Base-by-base conservation (phyloP, 2,888 invertebrate genomes). In the Cheilosia grossa region DNA sequence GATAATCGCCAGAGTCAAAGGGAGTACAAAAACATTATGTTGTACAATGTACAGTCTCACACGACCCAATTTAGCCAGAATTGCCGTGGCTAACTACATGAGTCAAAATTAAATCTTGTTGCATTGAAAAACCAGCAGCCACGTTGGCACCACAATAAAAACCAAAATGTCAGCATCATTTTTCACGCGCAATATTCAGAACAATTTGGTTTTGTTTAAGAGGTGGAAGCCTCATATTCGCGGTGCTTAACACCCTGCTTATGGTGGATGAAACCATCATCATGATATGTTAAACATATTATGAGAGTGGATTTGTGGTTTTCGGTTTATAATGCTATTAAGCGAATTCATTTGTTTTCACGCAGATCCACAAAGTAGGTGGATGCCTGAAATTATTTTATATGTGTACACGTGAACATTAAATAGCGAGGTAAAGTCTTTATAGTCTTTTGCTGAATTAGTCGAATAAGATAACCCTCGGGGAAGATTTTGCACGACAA, bases 261-360 rank as follows among this genome's bases (percentile, higher is more conserved):
- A 66, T 53, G 66, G 66, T 27, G n/a, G 7, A 44, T 53, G 42
- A 40, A 42, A 40, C 40, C 33, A 17, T 21, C 24, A 37, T 21
- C 24, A n/a, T 40, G 37, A 66, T 53, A 53, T 53, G 37, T 24
- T 53, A 24, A 53, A 27, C n/a, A 42, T 40, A 40, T 66, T 42
- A 53, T 42, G 66, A 53, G 40, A 66, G 66, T 66, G 66, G 40
- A 66, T 66, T 66, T 66, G 66, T 21, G 66, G 53, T 40, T 66
- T 66, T 37, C 53, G 24, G 40, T 53, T 42, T 66, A 37, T 40
- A 17, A 53, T 51, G 66, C 66, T 17, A 53, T 51, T 13, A 42
- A 40, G 51, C 40, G 53, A 33, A 37, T 37, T 24, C 64, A 51
- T 64, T 64, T 64, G 37, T 51, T 51, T 66, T 42, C 42, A 42